Conservation (phyloP, 2,797 vertebrate species). For the Coendou prehensilis region DNA sequence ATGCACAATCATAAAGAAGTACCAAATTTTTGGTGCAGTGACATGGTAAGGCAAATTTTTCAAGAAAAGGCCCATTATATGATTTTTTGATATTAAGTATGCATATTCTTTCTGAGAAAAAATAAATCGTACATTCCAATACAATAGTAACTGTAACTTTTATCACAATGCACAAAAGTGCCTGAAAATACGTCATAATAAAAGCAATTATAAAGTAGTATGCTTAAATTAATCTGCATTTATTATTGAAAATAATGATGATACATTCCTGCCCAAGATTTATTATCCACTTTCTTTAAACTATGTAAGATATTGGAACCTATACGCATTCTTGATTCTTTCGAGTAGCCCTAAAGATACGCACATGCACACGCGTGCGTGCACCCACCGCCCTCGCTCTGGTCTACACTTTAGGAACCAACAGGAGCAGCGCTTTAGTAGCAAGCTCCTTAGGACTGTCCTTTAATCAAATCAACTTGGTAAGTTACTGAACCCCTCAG, state of each 20-base stretch:
- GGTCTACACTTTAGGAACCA: not conserved
- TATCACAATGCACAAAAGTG: not conserved
- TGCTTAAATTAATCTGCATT: not conserved
- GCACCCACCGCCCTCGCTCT: not conserved
- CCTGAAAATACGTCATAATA: not conserved
- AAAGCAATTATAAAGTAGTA: not conserved
- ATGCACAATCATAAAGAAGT: not conserved
- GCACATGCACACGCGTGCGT: not conserved
- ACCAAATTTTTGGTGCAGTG: not conserved
- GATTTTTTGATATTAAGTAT: not conserved
- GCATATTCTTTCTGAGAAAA: not conserved
- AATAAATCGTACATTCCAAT: not conserved
- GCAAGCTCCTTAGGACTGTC: not conserved
- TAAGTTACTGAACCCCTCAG: not conserved
- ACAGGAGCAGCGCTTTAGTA: not conserved
- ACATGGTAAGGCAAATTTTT: not conserved
- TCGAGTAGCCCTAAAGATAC: not conserved
- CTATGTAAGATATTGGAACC: not conserved
- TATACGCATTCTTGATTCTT: not conserved
- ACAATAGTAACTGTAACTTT: not conserved
- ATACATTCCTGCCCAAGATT: not conserved
- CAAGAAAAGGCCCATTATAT: not conserved
- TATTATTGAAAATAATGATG: not conserved
- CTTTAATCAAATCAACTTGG: not conserved
- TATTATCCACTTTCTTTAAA: not conserved